Base-by-base conservation (phyloP, 2,797 vertebrate genomes). In the Brotogeris chrysoptera region DNA sequence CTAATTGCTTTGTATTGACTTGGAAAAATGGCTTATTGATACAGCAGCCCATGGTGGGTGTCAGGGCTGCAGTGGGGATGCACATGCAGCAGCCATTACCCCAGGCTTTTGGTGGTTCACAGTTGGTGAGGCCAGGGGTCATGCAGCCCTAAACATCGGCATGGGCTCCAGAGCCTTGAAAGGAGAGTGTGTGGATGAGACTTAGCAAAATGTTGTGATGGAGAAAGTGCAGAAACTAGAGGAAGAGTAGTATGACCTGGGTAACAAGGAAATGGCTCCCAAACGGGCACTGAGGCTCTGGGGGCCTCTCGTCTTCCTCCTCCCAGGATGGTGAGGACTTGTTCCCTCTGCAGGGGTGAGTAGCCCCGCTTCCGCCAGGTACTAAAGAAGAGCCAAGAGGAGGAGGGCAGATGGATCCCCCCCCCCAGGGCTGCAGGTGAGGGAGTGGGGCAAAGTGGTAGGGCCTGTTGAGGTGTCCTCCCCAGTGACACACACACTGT, bases 381-480 rank as follows among this genome's bases (percentile, higher is more conserved):
- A n/a, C 11, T 64, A 12, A 64, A 36, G 32, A 43, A n/a, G n/a
- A 43, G 47, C 18, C 18, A 52, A 30, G 19, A 68, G 44, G 28
- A 52, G 6, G 14, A 60, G 4, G 11, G 18, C 39, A 52, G 44
- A 41, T 27, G 25, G 44, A 27, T 66, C 8, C n/a, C 39, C 13
- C 39, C 13, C 3, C 7, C 10, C 8, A 16, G 8, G 11, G 6
- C 10, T 3, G 0, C 1, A 5, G 5, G 38, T 59, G 38, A 76
- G 41, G 30, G 24, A 38, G 36, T 0, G 0, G 50, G 24, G 25
- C 19, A 57, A 28, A 10, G 11, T 15, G 17, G n/a, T 34, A 25
- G 39, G 24, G 24, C 9, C n/a, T 50, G 19, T 24, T 78, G 49
- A 59, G 19, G 11, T 1, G 0, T 39, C 28, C 47, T 78, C 2